Conservation (phyloP, 2,113 vertebrate species). For the Phalacrocorax carbo region DNA sequence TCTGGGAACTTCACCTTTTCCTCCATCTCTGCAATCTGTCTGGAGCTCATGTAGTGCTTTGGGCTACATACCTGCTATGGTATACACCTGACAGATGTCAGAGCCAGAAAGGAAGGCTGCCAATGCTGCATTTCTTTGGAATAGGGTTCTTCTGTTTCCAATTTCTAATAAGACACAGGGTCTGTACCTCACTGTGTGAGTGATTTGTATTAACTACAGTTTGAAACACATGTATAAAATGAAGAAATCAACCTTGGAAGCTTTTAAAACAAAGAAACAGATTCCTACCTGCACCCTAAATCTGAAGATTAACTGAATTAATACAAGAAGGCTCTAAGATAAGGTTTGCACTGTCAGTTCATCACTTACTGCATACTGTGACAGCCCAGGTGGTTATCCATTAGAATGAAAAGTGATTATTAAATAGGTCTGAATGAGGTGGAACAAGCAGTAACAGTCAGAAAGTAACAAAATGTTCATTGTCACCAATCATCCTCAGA, state of each 20-base stretch:
- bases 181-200: neutral
- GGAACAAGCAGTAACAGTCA: neutral
- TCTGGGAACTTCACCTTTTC: neutral
- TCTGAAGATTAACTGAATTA: neutral
- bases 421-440: neutral
- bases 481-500: neutral
- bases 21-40: neutral
- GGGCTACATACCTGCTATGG: neutral
- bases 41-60: neutral
- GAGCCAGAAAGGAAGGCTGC: neutral
- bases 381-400: neutral
- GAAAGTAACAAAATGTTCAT: neutral
- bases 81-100: rapidly evolving
- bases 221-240: neutral
- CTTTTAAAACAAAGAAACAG: neutral
- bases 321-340: neutral
- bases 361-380: neutral
- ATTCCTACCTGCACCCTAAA: neutral
- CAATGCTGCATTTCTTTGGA: neutral
- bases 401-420: neutral
- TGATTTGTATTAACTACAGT: neutral
- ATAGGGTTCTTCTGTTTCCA: neutral
- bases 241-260: neutral
- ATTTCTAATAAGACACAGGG: neutral
- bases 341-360: neutral